Evolutionary conservation across 2,797 vertebrate genomes (phyloP).

Genomic region (Uromys caudimaculatus): DNA sequence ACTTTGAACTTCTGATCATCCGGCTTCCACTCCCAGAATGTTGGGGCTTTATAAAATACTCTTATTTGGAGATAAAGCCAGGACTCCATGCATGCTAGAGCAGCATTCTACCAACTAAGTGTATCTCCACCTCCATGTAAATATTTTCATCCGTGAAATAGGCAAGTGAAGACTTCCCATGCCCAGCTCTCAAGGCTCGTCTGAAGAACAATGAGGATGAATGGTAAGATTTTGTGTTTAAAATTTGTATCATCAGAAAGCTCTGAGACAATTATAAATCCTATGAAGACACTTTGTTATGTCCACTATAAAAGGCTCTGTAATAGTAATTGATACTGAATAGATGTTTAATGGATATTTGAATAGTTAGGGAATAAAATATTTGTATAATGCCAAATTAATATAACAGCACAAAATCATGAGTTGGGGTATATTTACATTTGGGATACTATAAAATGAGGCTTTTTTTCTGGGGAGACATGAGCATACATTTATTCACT

Average conservation of each 20-base stretch:
- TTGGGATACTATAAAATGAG: not conserved
- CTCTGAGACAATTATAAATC: not conserved
- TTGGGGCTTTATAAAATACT: not conserved
- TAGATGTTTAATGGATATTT: not conserved
- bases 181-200: not conserved
- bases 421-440: not conserved
- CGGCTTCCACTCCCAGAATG: not conserved
- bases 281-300: slow-evolving; percentile 7
- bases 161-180: not conserved
- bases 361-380: not conserved
- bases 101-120: not conserved
- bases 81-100: no score
- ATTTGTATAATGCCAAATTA: not conserved
- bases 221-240: not conserved
- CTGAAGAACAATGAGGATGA: not conserved
- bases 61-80: not conserved
- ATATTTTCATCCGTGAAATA: not conserved
- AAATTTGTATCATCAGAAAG: slow-evolving; percentile 20
- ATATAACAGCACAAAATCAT: slow-evolving; percentile 23
- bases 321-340: not conserved
- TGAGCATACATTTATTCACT: not conserved
- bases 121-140: not conserved
- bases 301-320: not conserved
- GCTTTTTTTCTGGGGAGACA: not conserved
- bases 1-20: not conserved